Conservation (phyloP, 2,113 vertebrate species). For the Alethe diademata region DNA sequence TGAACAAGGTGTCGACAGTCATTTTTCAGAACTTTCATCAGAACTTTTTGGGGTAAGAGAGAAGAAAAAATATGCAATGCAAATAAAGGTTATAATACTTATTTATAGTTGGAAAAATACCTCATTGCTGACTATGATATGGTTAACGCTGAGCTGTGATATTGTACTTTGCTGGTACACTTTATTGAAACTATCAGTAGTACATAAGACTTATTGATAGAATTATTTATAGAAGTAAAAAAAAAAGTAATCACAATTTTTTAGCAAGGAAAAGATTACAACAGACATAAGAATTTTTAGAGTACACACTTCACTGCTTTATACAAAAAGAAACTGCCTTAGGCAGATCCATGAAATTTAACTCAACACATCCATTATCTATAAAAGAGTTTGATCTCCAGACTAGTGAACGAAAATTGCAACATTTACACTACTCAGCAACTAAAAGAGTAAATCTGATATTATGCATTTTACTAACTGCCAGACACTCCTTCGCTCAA, state of each 20-base stretch:
- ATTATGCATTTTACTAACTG: background rate
- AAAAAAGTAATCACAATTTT: background rate
- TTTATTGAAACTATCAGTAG: background rate
- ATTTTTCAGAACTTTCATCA: background rate
- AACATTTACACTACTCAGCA: background rate
- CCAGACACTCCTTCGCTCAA: background rate
- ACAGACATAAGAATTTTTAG: background rate
- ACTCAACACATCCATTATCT: slow-evolving; percentile 12
- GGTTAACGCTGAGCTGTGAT: background rate
- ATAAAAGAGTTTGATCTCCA: slow-evolving; percentile 3
- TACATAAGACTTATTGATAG: background rate
- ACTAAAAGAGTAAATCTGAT: background rate
- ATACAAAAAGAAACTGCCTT: background rate
- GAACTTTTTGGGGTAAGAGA: background rate
- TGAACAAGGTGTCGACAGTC: background rate
- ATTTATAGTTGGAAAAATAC: background rate
- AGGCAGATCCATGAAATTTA: slow-evolving; percentile 33
- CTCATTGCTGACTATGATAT: background rate
- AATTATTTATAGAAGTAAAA: background rate
- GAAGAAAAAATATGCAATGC: background rate
- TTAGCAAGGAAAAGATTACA: background rate
- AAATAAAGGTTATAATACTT: background rate
- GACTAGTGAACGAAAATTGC: background rate
- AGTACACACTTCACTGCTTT: background rate
- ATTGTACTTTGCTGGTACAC: background rate